Evolutionary conservation across 2,888 invertebrate species (phyloP), one percentile per base, ranked within the genome.

Genomic region (Colostygia pectinataria): DNA sequence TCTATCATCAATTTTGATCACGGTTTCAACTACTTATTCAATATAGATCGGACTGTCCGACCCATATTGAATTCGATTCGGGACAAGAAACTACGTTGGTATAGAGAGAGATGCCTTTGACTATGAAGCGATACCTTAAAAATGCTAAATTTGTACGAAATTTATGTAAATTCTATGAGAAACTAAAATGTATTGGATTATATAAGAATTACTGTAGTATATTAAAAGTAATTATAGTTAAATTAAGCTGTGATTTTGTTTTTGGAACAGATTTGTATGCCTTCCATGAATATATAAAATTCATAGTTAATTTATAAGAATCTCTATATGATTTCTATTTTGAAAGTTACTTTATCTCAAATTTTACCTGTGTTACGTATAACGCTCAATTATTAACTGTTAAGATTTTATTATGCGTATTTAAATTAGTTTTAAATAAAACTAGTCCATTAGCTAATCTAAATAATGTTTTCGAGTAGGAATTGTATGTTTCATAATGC

Each of bases 371-470:
- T 55, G 73, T 77, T 79, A 66, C 58, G 56, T 65, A 69, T 78
- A 69, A 75, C 68, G 85, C 86, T 85, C 86, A 85, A 85, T 84
- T 85, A 84, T 72, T 84, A 82, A 71, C 45, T 32, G 36, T 59
- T 66, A 69, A 60, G 58, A 53, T 39, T 56, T 49, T 70, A 51
- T 43, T 47, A 41, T 28, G 48, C 47, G 28, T 41, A 47, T 53
- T 29, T 42, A 38, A 31, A 18, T 20, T 32, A 31, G 24, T 15
- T 12, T 63, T 60, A 63, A 65, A 36, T 12, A 32, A 27, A 65
- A 64, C 60, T 81, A 81, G 83, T 83, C 77, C 75, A 80, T 76
- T 82, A 76, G 72, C 62, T 73, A 68, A 67, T 65, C 53, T 70
- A 67, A 58, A 55, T 65, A 61, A n/a, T n/a, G n/a, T n/a, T 64